A percentile compares a stretch with the other conserved stretches of the same genome.
Evolutionary conservation across 2,113 vertebrate genomes (phyloP).

Genomic region (Thamnaconus septentrionalis): DNA sequence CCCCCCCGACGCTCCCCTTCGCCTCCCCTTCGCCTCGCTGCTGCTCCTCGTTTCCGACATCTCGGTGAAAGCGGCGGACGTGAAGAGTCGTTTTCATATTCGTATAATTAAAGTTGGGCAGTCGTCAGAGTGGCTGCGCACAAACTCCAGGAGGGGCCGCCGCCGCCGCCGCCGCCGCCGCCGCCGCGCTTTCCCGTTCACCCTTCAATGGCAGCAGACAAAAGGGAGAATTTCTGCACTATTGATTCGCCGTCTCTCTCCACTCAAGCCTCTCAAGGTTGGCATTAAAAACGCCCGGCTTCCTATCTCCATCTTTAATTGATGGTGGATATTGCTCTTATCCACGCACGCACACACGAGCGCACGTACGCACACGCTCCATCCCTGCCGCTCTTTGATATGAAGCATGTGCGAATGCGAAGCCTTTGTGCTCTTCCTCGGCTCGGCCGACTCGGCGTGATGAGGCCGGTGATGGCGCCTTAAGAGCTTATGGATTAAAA

Average conservation of each 20-base stretch:
- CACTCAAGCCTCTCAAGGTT: slow-evolving; percentile 67
- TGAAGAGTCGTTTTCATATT: slow-evolving; percentile 47
- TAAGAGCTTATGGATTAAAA: slow-evolving; percentile 76
- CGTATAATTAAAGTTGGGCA: slow-evolving; percentile 26
- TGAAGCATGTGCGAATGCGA: slow-evolving; percentile 65
- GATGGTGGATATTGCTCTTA: slow-evolving; percentile 65
- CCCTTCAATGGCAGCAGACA: slow-evolving; percentile 31
- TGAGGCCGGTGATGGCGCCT: slow-evolving; percentile 59
- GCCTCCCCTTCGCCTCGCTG: background rate
- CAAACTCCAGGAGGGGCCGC: background rate
- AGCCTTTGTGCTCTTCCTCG: slow-evolving; percentile 60
- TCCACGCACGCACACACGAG: slow-evolving; percentile 55
- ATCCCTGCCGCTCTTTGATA: slow-evolving; percentile 53
- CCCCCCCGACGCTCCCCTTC: background rate
- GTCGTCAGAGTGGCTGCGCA: background rate
- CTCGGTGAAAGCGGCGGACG: slow-evolving; percentile 21
- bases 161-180: too few species aligned
- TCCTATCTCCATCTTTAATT: slow-evolving; percentile 71
- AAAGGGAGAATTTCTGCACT: slow-evolving; percentile 34
- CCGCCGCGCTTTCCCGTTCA: background rate
- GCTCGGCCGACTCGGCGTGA: slow-evolving; percentile 46
- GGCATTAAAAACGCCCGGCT: slow-evolving; percentile 58
- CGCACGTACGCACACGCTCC: slow-evolving; percentile 8
- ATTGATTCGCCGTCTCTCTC: slow-evolving; percentile 56
- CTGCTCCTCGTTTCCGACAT: background rate